These are phyloP conservation scores for Smittia aterrima DNA, from an alignment of 2,888 invertebrate species.

Conservation along the genomic window DNA sequence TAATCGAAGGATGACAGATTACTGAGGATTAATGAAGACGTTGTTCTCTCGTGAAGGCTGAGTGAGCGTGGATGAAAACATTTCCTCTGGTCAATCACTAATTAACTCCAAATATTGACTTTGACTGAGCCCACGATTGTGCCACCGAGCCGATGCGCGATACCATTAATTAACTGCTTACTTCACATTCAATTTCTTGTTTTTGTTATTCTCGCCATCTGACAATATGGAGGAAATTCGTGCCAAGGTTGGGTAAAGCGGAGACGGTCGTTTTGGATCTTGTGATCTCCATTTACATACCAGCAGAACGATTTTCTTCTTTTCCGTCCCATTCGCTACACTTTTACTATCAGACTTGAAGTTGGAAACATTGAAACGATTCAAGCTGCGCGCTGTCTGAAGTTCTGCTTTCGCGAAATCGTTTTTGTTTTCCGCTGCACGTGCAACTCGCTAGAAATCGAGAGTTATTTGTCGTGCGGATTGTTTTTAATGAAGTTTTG, in stretches of 20 bases:
- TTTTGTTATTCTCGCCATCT: not conserved
- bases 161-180: not conserved
- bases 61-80: not conserved
- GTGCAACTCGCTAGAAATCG: not conserved
- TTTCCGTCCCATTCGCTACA: not conserved
- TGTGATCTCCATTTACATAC: not conserved
- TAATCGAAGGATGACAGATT: no score
- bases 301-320: not conserved
- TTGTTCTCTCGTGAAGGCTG: no score
- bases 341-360: not conserved
- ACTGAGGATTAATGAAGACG: no score
- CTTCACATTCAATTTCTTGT: not conserved
- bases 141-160: not conserved
- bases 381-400: not conserved
- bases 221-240: conserved; percentile 4
- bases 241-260: conserved; percentile 1
- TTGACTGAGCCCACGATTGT: not conserved
- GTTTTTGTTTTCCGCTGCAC: not conserved
- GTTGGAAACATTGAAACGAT: not conserved
- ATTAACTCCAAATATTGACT: not conserved
- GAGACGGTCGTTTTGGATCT: not conserved
- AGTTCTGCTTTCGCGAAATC: not conserved
- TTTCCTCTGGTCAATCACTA: not conserved
- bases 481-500: not conserved
- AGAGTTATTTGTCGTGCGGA: conserved; percentile 1